Evolutionary conservation across 92 coral and sea anemone genomes (phyloP), one percentile per base, ranked within the genome.

Genomic region (Porites lobata): DNA sequence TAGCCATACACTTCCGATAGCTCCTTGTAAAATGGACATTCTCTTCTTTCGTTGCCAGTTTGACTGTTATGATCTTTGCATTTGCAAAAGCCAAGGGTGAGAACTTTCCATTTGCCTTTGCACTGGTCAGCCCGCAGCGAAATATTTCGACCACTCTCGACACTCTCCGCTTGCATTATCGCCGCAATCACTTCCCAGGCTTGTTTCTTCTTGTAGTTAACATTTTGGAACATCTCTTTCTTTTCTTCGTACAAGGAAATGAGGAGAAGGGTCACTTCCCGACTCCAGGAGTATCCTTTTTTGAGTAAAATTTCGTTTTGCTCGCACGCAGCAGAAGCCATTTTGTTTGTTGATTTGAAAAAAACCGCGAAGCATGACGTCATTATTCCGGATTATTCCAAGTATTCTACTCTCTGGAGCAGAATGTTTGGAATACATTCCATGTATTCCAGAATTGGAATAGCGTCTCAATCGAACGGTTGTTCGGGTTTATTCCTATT

Each of bases 381-480:
- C n/a, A n/a, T n/a, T n/a, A n/a, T n/a, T n/a, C n/a, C n/a, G n/a
- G n/a, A n/a, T n/a, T n/a, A n/a, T n/a, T n/a, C n/a, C n/a, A n/a
- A n/a, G n/a, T n/a, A n/a, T n/a, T n/a, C n/a, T n/a, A n/a, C n/a
- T n/a, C n/a, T n/a, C n/a, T n/a, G n/a, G n/a, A n/a, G n/a, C n/a
- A n/a, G n/a, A n/a, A n/a, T n/a, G n/a, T n/a, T n/a, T n/a, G n/a
- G n/a, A n/a, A n/a, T n/a, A n/a, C n/a, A n/a, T n/a, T n/a, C n/a
- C n/a, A n/a, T n/a, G n/a, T n/a, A n/a, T 73, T 69, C 67, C 76
- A 50, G 63, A 80, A 80, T 66, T 4, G 63, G 85, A 80, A 80
- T 80, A 80, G 73, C 76, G 64, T 3, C 18, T 80, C 63, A 80
- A 65, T 65, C 50, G 29, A 64, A 79, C 84, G 59, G 72, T 24